These are phyloP conservation scores for Eriocheir sinensis DNA, from an alignment of 1,140 invertebrate species.

Conservation along the genomic window DNA sequence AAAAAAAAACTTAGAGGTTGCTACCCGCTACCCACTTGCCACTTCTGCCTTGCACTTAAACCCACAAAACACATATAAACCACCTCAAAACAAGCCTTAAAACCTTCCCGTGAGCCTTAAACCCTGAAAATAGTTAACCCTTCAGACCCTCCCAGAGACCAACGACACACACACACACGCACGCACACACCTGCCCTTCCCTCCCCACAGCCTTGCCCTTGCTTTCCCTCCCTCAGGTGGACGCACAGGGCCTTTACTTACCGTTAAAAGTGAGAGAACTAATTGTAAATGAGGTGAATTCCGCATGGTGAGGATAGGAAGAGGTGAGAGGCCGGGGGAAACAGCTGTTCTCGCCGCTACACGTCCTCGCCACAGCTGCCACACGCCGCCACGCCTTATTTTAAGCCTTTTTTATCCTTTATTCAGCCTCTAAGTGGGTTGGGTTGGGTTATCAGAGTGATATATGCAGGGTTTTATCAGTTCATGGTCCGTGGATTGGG, in stretches of 20 bases:
- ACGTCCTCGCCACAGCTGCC: constrained; percentile 46
- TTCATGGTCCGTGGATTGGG: too few species aligned
- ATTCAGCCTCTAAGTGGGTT: too few species aligned
- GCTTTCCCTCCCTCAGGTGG: too few species aligned
- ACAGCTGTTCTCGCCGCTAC: constrained; percentile 55
- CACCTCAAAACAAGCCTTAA: too few species aligned
- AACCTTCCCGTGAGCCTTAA: too few species aligned
- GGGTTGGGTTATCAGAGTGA: too few species aligned
- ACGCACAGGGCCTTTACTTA: not conserved
- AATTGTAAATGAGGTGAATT: constrained; percentile 12
- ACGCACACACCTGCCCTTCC: not conserved
- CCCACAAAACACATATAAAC: too few species aligned
- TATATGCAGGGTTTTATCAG: too few species aligned
- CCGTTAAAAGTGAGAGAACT: constrained; percentile 2
- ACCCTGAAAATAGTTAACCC: not conserved
- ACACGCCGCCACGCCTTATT: constrained; percentile 10
- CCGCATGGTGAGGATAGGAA: not conserved
- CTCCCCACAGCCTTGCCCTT: not conserved
- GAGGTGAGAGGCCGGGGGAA: not conserved
- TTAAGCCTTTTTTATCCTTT: too few species aligned
- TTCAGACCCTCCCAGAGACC: not conserved
- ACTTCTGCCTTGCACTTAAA: too few species aligned
- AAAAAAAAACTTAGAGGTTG: too few species aligned
- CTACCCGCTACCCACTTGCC: too few species aligned
- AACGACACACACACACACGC: not conserved